Evolutionary conservation across 2,797 vertebrate genomes (phyloP).

Genomic region (Catostomus latipinnis): DNA sequence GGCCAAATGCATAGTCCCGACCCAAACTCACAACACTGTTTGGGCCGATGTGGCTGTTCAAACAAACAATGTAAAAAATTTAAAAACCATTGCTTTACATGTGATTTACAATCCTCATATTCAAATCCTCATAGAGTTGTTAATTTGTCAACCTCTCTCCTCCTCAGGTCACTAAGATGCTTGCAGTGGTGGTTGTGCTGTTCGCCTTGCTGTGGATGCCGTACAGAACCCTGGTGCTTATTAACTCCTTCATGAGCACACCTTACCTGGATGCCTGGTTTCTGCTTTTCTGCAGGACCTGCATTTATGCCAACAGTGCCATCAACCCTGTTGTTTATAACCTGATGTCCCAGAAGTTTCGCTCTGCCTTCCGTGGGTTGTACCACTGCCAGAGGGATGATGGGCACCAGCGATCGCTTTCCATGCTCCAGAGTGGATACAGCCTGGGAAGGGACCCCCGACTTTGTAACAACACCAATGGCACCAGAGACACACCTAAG

Average conservation of each 20-base stretch:
- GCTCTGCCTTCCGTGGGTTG: slow-evolving; percentile 76
- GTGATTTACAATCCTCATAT: no score
- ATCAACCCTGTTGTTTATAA: slow-evolving; percentile 86
- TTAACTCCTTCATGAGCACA: slow-evolving; percentile 80
- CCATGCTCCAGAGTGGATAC: slow-evolving; percentile 63
- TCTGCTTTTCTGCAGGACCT: slow-evolving; percentile 80
- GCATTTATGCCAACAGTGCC: slow-evolving; percentile 85
- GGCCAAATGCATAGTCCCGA: no score
- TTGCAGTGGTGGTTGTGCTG: slow-evolving; percentile 80
- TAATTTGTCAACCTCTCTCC: not conserved
- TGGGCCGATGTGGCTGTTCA: no score
- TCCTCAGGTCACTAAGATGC: slow-evolving; percentile 83
- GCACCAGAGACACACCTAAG: slow-evolving; percentile 51
- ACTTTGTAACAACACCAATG: slow-evolving; percentile 54
- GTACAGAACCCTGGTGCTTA: slow-evolving; percentile 80
- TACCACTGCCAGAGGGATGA: slow-evolving; percentile 75
- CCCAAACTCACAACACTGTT: no score
- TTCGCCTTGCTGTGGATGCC: slow-evolving; percentile 86
- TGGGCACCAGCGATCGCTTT: slow-evolving; percentile 64
- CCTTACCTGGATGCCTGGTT: slow-evolving; percentile 84
- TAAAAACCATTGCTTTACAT: not conserved
- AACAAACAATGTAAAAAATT: no score
- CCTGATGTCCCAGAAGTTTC: slow-evolving; percentile 86
- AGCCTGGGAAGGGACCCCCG: slow-evolving; percentile 65
- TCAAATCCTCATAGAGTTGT: not conserved